Conservation (phyloP, 2,113 vertebrate genomes). For the Lycaon pictus region DNA sequence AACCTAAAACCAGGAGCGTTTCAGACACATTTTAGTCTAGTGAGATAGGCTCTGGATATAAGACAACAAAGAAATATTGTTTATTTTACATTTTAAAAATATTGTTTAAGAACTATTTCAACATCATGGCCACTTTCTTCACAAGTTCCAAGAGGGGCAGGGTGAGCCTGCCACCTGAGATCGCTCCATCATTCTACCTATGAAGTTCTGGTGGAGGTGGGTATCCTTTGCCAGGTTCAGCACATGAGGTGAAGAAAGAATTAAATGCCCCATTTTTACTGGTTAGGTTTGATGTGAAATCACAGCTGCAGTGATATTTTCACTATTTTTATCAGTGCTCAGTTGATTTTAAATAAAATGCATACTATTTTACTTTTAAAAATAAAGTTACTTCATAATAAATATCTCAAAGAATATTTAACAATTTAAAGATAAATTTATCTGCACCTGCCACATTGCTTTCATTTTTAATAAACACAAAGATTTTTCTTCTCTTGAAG, state of each 20-base stretch:
- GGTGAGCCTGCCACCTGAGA: background rate
- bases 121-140: background rate
- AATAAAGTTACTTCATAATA: background rate
- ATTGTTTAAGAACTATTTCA: background rate
- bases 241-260: background rate
- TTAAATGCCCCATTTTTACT: slow-evolving; percentile 2
- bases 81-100: background rate
- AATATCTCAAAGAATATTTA: background rate
- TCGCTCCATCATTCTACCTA: background rate
- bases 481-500: background rate
- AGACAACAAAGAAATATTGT: background rate
- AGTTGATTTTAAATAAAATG: slow-evolving; percentile 82
- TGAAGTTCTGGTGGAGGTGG: background rate
- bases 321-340: slow-evolving; percentile 74
- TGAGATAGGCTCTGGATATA: background rate
- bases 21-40: background rate
- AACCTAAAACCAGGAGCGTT: background rate
- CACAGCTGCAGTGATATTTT: background rate
- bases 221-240: background rate
- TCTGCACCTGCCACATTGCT: background rate
- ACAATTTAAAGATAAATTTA: slow-evolving; percentile 1
- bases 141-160: background rate
- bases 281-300: slow-evolving; percentile 43
- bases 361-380: slow-evolving; percentile 80
- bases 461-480: background rate